Percentiles rank a stretch among this genome's conserved stretches.
Evolutionary conservation across 2,113 vertebrate genomes (phyloP).

Genomic region (Crocuta crocuta): DNA sequence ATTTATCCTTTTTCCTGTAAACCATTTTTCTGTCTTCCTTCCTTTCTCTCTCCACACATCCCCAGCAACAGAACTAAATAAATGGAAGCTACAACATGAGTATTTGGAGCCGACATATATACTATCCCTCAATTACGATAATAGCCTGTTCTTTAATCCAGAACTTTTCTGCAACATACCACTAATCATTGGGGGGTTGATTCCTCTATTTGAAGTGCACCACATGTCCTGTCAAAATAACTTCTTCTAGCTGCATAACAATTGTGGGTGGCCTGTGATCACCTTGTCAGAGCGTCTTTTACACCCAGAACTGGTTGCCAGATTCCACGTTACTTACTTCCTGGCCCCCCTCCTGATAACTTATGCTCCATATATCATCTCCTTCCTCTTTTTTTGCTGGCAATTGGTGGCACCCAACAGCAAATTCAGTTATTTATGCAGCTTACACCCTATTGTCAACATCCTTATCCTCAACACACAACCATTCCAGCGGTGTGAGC

Average conservation of each 20-base stretch:
- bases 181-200: conserved; percentile 35
- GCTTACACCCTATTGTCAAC: conserved; percentile 77
- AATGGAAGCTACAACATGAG: not conserved
- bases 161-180: not conserved
- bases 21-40: not conserved
- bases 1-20: not conserved
- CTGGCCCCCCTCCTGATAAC: not conserved
- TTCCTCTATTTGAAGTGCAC: conserved; percentile 62
- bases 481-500: conserved; percentile 43
- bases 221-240: conserved; percentile 75
- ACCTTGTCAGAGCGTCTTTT: conserved; percentile 74
- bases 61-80: not conserved
- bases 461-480: conserved; percentile 70
- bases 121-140: not conserved
- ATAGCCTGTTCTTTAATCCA: conserved; percentile 45
- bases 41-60: not conserved
- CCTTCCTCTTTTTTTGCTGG: conserved; percentile 47
- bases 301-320: conserved; percentile 65
- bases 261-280: conserved; percentile 72
- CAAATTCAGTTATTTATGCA: conserved; percentile 77
- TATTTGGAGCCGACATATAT: not conserved
- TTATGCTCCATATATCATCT: conserved; percentile 54
- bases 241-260: conserved; percentile 56
- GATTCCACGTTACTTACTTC: conserved; percentile 49
- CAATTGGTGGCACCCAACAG: conserved; percentile 59